Percentiles rank a stretch among this genome's conserved stretches.
These are phyloP conservation scores for Tinea semifulvella DNA, from an alignment of 2,888 invertebrate species.

Conservation along the genomic window DNA sequence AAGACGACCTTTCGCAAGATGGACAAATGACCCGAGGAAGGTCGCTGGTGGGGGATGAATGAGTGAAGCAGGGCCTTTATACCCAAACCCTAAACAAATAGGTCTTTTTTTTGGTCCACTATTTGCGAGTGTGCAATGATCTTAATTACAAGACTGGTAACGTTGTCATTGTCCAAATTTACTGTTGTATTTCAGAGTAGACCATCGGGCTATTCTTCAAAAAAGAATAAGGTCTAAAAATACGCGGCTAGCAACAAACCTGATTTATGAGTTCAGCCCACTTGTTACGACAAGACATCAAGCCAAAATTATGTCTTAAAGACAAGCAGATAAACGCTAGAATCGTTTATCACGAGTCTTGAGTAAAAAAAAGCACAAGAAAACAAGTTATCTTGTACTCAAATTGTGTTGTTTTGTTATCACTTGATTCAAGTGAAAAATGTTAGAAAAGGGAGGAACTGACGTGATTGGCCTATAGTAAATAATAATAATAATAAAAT, in stretches of 20 bases:
- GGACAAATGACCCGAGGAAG: too few relatives aligned
- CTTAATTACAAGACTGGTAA: not conserved
- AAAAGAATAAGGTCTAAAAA: conserved; percentile 24
- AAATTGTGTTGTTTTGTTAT: conserved; percentile 10
- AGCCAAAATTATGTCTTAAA: not conserved
- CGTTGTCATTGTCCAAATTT: not conserved
- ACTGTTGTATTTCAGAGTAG: not conserved
- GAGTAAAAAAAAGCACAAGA: conserved; percentile 7
- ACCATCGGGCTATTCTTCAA: not conserved
- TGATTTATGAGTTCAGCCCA: conserved; percentile 29
- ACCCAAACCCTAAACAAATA: too few relatives aligned
- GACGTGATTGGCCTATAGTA: too few relatives aligned
- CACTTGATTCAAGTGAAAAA: not conserved
- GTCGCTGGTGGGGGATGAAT: too few relatives aligned
- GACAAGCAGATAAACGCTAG: not conserved
- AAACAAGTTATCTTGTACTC: conserved; percentile 12
- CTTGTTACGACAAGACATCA: not conserved
- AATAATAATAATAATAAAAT: too few relatives aligned
- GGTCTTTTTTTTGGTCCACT: not conserved
- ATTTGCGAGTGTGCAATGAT: too few relatives aligned
- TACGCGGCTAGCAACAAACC: conserved; percentile 39
- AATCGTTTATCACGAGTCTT: conserved; percentile 1
- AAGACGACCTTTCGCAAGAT: too few relatives aligned
- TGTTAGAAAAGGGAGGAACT: too few relatives aligned
- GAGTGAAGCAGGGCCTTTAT: too few relatives aligned